Base-by-base conservation (phyloP, 1,140 invertebrate species). In the Pogonus chalceus region DNA sequence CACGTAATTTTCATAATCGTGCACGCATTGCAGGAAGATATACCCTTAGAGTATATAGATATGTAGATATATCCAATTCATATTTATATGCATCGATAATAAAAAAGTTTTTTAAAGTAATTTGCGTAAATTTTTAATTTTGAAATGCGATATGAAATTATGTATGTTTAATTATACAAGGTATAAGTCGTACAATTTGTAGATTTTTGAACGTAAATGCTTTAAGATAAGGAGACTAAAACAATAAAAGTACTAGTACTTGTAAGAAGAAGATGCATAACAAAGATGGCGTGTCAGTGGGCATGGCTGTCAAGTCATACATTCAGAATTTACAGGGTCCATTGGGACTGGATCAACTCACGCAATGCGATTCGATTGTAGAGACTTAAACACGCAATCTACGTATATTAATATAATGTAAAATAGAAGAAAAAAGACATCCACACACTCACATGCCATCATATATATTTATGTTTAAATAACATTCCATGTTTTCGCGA, bases 221-320 rank as follows among this genome's bases (percentile, higher is more conserved):
- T 31, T 31, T 7, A 31, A 31, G 26, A 31, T 7, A 31, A 14
- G 14, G 7, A 31, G 26, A 31, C 26, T 7, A 7, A 31, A 14
- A 31, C 7, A 31, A 31, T 31, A 43, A 43, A 43, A 10, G 18
- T 10, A 43, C 7, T 4, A 31, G n/a, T n/a, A n/a, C n/a, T 31
- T 4, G 4, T 10, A 43, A 18, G 18, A 18, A 43, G 37, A 43
- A 43, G 37, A 43, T 43, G 9, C n/a, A n/a, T n/a, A n/a, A 18
- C 9, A 18, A 43, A 43, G 37, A 43, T 12, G 37, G 18, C 9
- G 37, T 4, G 18, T 9, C 9, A 43, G 18, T 43, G 37, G 37
- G 37, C 18, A 12, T 43, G 18, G 7, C 37, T 43, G 37, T 43
- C 37, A 43, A 43, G 37, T 43, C 37, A 43, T 43, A 43, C 37